Evolutionary conservation across 92 coral and sea anemone genomes (phyloP), one percentile per base, ranked within the genome.

Genomic region (Pocillopora grandis): DNA sequence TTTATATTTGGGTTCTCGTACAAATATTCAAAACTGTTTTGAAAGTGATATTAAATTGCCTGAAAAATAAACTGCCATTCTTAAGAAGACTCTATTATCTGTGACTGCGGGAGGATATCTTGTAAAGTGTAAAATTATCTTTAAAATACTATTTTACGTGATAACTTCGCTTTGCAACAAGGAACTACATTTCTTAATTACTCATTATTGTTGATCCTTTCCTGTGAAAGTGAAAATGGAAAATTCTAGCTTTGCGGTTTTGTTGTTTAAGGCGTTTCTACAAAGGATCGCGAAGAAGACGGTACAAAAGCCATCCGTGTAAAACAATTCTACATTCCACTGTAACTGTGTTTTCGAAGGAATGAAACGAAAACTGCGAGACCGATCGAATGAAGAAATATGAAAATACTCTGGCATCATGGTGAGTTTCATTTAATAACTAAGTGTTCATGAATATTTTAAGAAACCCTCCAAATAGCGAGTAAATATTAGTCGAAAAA

Each of bases 401-500:
- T 68, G 18, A 69, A 70, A 70, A 70, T 33, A 42, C n/a, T 18
- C 12, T 56, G 62, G 63, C 64, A 56, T 56, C 78, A 55, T 20
- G n/a, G 63, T 10, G 63, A 56, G 64, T 57, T 27, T 27, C 12
- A 49, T 14, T 55, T 70, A 3, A 35, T 15, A 12, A 57, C 37
- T 57, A 62, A 9, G 49, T 75, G 63, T 56, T 21, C 62, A 75
- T 75, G 78, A 75, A 75, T 75, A 70, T 70, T 70, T 70, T 17
- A 20, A 16, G 42, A 70, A 33, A 6, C 57, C 75, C 56, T 42
- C 52, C 4, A 42, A 42, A 42, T 42, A 7, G 75, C 15, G 56
- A 36, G 56, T 16, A 70, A 70, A 70, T 70, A 70, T 21, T 9
- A 35, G 48, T 68, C 73, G 56, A 37, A n/a, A 70, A 42, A 3